Evolutionary conservation across 2,113 vertebrate genomes (phyloP).

Genomic region (Clupea harengus): DNA sequence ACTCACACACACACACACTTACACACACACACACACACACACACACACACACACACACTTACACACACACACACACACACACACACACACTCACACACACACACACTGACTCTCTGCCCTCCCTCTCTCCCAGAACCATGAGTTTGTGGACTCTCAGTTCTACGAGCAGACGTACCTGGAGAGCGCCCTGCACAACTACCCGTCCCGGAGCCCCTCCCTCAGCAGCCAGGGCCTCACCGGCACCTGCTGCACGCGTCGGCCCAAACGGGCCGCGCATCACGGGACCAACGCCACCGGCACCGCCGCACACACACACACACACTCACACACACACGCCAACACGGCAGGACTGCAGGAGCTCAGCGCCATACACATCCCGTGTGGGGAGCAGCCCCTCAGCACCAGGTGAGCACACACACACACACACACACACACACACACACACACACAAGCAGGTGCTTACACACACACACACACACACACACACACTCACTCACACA

Average conservation of each 20-base stretch:
- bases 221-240: slow-evolving; percentile 84
- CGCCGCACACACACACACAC: slow-evolving; percentile 74
- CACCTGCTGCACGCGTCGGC: slow-evolving; percentile 89
- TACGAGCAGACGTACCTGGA: slow-evolving; percentile 98
- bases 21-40: background rate
- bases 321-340: slow-evolving; percentile 82
- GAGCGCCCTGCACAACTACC: slow-evolving; percentile 85
- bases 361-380: slow-evolving; percentile 97
- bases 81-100: background rate
- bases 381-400: slow-evolving; percentile 83
- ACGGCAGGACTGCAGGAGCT: slow-evolving; percentile 92
- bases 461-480: background rate
- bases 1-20: too few relatives aligned
- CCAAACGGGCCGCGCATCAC: slow-evolving; percentile 86
- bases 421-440: background rate
- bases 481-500: background rate
- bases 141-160: slow-evolving; percentile 95
- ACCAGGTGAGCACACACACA: slow-evolving; percentile 75
- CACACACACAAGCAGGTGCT: background rate
- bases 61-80: background rate
- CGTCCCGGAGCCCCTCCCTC: slow-evolving; percentile 87
- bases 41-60: background rate
- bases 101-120: background rate
- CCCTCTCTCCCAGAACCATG: slow-evolving; percentile 81
- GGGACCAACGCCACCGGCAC: slow-evolving; percentile 81